A percentile compares a stretch with the other conserved stretches of the same genome.
Evolutionary conservation across 2,113 vertebrate genomes (phyloP).

Genomic region (Gulo gulo): DNA sequence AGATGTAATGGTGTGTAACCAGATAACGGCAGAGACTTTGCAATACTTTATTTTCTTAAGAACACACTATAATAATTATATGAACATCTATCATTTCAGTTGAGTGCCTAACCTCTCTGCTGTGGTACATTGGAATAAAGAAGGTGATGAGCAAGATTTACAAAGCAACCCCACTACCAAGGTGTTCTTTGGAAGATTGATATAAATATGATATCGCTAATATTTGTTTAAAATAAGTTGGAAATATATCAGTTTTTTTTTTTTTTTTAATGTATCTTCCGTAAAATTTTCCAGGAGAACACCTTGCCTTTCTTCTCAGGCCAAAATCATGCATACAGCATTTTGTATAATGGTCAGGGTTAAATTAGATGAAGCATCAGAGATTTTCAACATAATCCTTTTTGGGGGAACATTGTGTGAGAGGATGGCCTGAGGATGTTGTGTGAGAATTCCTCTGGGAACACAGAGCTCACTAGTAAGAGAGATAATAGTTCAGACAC

Average conservation of each 20-base stretch:
- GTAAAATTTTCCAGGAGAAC: neutral
- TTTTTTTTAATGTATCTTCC: neutral
- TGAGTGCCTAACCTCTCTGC: neutral
- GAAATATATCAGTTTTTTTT: neutral
- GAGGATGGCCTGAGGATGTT: neutral
- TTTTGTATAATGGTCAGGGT: neutral
- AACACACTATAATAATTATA: neutral
- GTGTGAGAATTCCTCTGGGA: neutral
- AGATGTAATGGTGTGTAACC: neutral
- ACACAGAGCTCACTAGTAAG: neutral
- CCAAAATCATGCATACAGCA: neutral
- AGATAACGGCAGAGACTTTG: neutral
- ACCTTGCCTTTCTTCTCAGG: neutral
- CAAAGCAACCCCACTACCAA: neutral
- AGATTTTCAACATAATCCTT: neutral
- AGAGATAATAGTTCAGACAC: neutral
- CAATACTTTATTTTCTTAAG: neutral
- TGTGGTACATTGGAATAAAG: neutral
- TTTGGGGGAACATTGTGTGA: neutral
- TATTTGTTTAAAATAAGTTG: slow-evolving; percentile 21
- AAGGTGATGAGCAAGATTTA: neutral
- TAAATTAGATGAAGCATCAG: neutral
- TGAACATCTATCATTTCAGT: neutral
- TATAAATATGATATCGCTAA: neutral
- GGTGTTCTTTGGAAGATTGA: neutral